Evolutionary conservation across 2,888 invertebrate species (phyloP), one percentile per base, ranked within the genome.

Genomic region (Cantharis rustica): DNA sequence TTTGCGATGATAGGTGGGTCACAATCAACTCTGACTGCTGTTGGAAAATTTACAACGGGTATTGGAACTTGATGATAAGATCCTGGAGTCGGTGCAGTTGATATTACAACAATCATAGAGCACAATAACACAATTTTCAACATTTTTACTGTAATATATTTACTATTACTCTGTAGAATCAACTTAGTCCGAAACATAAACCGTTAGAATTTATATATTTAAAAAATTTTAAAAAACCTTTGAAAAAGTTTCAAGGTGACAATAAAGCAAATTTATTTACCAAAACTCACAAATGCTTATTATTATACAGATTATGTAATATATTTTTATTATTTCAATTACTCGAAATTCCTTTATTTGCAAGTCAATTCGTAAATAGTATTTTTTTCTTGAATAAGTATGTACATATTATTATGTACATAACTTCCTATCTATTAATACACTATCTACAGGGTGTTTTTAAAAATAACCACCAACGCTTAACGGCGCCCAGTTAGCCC

Each of bases 11-110:
- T 74, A 13, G 47, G 16, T 13, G 64, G 61, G 5, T 70, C 70
- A 68, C 75, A 61, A 64, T 78, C 80, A 15, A 76, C 75, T 61
- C 78, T 78, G 2, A 76, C 76, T 13, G 78, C 78, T 31, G 78
- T 69, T 27, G 79, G 78, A 31, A 78, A 11, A 47, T 10, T 10
- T 0, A 9, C 64, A n/a, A n/a, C 5, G 5, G n/a, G n/a, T n/a
- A n/a, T 5, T n/a, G 64, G 64, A n/a, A 11, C 64, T n/a, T 11
- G 13, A 3, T 64, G 64, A 20, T 64, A 20, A 10, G n/a, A 64
- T 64, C 20, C 64, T 64, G 64, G 64, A 20, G 64, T 23, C 20
- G 64, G 64, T 20, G 20, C 64, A 64, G 20, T 9, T 20, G 64
- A 20, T 20, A 64, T 20, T 9, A 16, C 64, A 23, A 7, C n/a